Evolutionary conservation across 2,888 invertebrate genomes (phyloP), one percentile per base, ranked within the genome.

Genomic region (Cephalotes varians): DNA sequence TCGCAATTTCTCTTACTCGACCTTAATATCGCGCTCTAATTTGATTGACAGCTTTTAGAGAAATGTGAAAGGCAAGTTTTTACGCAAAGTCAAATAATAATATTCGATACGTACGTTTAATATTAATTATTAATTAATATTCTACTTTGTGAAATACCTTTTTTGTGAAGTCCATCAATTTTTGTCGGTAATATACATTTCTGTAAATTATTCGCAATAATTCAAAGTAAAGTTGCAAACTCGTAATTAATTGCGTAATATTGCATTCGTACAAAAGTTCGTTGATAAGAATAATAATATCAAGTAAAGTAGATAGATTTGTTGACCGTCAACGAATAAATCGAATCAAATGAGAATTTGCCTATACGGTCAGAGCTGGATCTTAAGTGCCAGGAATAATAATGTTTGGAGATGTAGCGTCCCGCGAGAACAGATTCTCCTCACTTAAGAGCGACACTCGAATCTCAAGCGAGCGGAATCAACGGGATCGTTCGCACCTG

Each of bases 11-110:
- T 69, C 71, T 44, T 44, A 44, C 44, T 79, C 56, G 56, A 34
- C 44, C 44, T 67, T 79, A 69, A 37, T 56, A 18, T 79, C 18
- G 34, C 44, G 71, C 18, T 69, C 18, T 69, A 79, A 79, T 79
- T 58, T 79, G 7, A 69, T 58, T 18, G 34, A 25, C 77, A 69
- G 77, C 31, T 69, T 25, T 69, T 28, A 58, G 44, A 47, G 44
- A 69, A 69, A 44, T 6, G 31, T 6, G 49, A 64, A 37, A 54
- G 44, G 9, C 18, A 15, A 9, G 1, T 56, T 69, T 69, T 79
- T 56, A 15, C 12, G 12, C 25, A 9, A 21, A 47, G 10, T 69
- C 6, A 18, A 58, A 34, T 44, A 56, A 65, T 31, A 54, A 56
- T 18, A n/a, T 67, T 54, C 18, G 18, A 51, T 25, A 37, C 15